These are phyloP conservation scores for Aphis gossypii DNA, from an alignment of 1,140 invertebrate genomes.

Conservation along the genomic window DNA sequence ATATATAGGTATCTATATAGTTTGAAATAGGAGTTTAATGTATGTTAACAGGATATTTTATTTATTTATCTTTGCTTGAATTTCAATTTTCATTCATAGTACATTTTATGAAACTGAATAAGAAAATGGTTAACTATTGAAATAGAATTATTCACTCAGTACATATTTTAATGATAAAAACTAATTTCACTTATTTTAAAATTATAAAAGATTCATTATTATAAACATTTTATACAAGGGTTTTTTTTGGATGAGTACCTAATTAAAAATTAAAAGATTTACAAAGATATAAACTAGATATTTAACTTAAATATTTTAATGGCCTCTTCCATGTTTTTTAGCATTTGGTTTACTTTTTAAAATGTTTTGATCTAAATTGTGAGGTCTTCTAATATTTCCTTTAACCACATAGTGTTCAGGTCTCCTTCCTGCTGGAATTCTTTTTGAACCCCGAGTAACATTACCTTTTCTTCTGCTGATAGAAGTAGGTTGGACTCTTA, in stretches of 20 bases:
- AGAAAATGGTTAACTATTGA: neutral
- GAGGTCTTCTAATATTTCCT: slow-evolving; percentile 8
- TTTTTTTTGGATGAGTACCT: neutral
- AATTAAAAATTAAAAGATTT: slow-evolving; percentile 28
- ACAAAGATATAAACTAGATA: neutral
- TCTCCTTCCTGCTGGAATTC: slow-evolving; percentile 41
- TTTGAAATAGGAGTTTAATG: neutral
- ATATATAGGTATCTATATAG: neutral
- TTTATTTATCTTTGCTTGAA: neutral
- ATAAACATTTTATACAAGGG: neutral
- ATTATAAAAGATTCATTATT: neutral
- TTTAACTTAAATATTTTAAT: neutral
- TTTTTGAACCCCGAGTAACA: slow-evolving; percentile 32
- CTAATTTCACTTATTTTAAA: neutral
- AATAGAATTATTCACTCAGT: slow-evolving; percentile 14
- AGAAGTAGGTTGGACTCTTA: slow-evolving; percentile 18
- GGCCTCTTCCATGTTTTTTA: slow-evolving; percentile 12
- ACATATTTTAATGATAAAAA: neutral
- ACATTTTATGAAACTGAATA: neutral
- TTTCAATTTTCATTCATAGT: neutral
- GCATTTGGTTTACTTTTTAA: slow-evolving; percentile 29
- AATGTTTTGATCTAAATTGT: slow-evolving; percentile 38
- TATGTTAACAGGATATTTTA: neutral
- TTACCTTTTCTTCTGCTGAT: slow-evolving; percentile 4
- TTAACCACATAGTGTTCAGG: slow-evolving; percentile 14